Conservation (phyloP, 2,113 vertebrate species). For the Callipepla californica region DNA sequence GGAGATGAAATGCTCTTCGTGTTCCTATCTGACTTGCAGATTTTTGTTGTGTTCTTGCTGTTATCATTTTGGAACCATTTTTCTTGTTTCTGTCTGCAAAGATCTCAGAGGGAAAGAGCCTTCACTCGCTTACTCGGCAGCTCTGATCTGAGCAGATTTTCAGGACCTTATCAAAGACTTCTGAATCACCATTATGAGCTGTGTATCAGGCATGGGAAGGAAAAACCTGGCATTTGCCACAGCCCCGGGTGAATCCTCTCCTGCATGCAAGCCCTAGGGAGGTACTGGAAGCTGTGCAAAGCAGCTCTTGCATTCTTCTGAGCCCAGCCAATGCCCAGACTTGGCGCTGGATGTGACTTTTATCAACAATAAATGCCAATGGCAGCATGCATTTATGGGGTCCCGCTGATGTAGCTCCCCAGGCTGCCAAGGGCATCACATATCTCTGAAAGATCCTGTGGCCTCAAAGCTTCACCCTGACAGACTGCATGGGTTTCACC, state of each 20-base stretch:
- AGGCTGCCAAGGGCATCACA: fast-evolving
- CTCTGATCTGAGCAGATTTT: neutral
- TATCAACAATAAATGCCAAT: neutral
- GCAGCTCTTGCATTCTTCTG: neutral
- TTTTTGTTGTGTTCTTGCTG: slow-evolving; percentile 18
- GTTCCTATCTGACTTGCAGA: slow-evolving; percentile 49
- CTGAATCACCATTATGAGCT: neutral
- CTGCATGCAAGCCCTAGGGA: neutral
- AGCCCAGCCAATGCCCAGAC: fast-evolving
- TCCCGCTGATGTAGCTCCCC: neutral
- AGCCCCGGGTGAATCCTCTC: neutral
- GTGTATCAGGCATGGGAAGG: neutral
- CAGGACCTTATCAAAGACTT: fast-evolving
- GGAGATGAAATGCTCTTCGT: slow-evolving; percentile 54
- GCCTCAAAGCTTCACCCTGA: neutral
- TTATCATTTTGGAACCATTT: neutral
- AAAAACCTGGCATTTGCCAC: neutral
- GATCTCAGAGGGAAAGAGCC: neutral
- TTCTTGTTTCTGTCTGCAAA: slow-evolving; percentile 22
- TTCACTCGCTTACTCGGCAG: neutral
- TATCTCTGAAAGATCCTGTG: neutral
- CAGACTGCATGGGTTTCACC: neutral
- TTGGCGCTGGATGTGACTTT: neutral
- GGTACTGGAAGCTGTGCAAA: neutral
- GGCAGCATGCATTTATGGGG: fast-evolving